These are phyloP conservation scores for Microchrysa polita DNA, from an alignment of 2,888 invertebrate genomes.

Conservation along the genomic window DNA sequence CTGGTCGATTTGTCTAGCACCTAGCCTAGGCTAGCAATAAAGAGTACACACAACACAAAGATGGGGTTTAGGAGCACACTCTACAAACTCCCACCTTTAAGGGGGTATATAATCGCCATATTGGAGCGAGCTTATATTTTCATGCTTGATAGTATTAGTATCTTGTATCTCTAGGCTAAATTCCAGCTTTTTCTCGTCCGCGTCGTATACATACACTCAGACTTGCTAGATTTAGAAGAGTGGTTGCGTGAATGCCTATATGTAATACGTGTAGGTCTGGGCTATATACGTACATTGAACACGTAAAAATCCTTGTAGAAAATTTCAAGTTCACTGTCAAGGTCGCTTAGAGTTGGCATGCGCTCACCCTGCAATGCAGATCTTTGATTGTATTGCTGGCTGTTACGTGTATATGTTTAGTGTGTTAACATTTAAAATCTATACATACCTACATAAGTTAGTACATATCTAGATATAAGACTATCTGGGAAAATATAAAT, in stretches of 20 bases:
- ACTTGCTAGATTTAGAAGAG: too few species aligned
- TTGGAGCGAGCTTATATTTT: background rate
- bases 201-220: background rate
- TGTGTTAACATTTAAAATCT: too few species aligned
- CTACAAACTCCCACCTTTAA: background rate
- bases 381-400: slow-evolving; percentile 59
- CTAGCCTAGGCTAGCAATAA: too few species aligned
- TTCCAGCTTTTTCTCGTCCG: background rate
- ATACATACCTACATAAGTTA: too few species aligned
- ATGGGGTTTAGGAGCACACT: background rate
- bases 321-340: slow-evolving; percentile 84
- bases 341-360: slow-evolving; percentile 75
- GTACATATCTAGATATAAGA: too few species aligned
- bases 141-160: background rate
- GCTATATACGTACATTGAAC: background rate
- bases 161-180: background rate
- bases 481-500: too few species aligned
- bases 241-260: too few species aligned
- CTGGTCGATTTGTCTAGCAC: background rate
- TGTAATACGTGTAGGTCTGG: background rate
- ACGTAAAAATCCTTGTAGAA: slow-evolving; percentile 40
- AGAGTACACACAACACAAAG: background rate
- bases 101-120: background rate
- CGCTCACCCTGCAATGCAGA: slow-evolving; percentile 76
- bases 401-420: too few species aligned